phyloP scores from a whole-genome alignment of 1,140 invertebrate genomes.

The Myzus persicae region DNA sequence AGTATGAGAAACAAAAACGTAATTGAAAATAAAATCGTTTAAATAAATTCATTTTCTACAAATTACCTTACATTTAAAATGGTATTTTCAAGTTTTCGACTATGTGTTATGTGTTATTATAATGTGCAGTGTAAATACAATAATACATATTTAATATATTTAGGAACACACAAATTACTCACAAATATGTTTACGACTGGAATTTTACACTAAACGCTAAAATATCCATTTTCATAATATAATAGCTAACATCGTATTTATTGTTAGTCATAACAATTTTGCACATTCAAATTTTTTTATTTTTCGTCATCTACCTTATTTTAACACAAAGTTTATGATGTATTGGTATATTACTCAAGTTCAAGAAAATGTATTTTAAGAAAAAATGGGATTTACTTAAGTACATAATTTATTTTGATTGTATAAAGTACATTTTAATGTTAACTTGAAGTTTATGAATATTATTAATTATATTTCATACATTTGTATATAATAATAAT shows the following conservation, averaged over 20 bases:
- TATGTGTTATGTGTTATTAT: neutral
- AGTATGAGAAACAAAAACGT: neutral
- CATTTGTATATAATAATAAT: too few relatives aligned
- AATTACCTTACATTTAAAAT: neutral
- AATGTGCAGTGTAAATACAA: neutral
- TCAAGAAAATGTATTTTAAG: neutral
- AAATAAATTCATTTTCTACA: neutral
- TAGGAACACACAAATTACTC: neutral
- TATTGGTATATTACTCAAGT: neutral
- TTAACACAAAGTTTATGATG: neutral
- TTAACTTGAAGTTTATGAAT: too few relatives aligned
- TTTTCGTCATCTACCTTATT: neutral
- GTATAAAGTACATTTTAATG: neutral
- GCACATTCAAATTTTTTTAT: neutral
- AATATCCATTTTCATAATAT: neutral
- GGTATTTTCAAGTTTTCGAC: too few relatives aligned
- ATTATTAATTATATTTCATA: too few relatives aligned
- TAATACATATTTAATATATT: neutral
- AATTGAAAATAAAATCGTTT: constrained; percentile 28
- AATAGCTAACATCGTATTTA: neutral
- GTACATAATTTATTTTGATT: neutral
- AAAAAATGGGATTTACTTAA: neutral
- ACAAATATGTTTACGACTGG: neutral
- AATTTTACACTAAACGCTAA: neutral
- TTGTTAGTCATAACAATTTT: neutral